A percentile compares a stretch with the other conserved stretches of the same genome.
phyloP scores from a whole-genome alignment of 1,140 invertebrate genomes.

The Drosophila bipectinata region DNA sequence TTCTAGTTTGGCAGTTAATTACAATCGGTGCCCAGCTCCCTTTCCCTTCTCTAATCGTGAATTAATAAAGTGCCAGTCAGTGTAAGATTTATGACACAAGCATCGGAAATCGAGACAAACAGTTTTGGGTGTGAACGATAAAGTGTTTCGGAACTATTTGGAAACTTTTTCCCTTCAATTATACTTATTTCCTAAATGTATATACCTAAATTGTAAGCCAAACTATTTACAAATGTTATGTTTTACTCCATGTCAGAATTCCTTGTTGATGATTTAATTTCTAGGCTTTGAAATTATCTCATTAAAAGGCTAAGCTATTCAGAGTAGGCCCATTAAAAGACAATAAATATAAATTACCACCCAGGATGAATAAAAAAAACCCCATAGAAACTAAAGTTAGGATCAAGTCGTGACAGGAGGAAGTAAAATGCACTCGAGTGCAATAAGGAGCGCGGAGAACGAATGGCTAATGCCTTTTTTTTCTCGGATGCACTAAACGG shows the following conservation, averaged over 20 bases:
- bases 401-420: slow-evolving; percentile 10
- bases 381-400: slow-evolving; percentile 6
- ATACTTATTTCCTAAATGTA: too few relatives aligned
- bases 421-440: slow-evolving; percentile 55
- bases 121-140: slow-evolving; percentile 33
- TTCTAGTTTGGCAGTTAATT: slow-evolving; percentile 72
- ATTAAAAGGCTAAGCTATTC: too few relatives aligned
- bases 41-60: slow-evolving; percentile 60
- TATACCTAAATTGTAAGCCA: too few relatives aligned
- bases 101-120: slow-evolving; percentile 48
- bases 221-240: too few relatives aligned
- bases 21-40: slow-evolving; percentile 59
- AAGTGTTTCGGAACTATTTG: background rate
- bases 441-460: background rate
- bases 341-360: background rate
- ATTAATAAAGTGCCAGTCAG: slow-evolving; percentile 72
- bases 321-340: background rate
- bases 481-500: slow-evolving; percentile 45
- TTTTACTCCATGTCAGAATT: background rate
- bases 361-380: background rate
- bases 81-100: slow-evolving; percentile 58
- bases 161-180: too few relatives aligned
- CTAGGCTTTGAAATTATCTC: background rate
- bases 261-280: background rate
- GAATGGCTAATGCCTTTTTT: slow-evolving; percentile 9